A percentile compares a stretch with the other conserved stretches of the same genome.
These are phyloP conservation scores for Ceriagrion tenellum DNA, from an alignment of 2,888 invertebrate genomes.

Conservation along the genomic window DNA sequence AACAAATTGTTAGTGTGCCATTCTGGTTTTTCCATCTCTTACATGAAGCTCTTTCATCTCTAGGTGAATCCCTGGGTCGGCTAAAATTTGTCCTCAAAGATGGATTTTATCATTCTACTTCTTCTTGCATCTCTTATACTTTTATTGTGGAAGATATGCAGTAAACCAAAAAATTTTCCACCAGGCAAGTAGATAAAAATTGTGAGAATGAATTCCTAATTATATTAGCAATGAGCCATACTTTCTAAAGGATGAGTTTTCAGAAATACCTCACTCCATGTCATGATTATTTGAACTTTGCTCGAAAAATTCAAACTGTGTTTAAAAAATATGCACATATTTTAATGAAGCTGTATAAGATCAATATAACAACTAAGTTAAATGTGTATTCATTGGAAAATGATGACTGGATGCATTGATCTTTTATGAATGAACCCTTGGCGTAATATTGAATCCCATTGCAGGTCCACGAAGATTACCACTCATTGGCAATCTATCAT, in stretches of 20 bases:
- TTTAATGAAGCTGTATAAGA: too few species aligned
- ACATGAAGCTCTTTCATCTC: background rate
- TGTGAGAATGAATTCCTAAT: too few species aligned
- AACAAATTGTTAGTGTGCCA: too few species aligned
- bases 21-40: too few species aligned
- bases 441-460: background rate
- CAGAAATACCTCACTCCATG: too few species aligned
- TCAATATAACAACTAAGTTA: too few species aligned
- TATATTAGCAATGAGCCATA: too few species aligned
- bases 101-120: background rate
- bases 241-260: too few species aligned
- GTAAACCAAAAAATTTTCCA: conserved; percentile 10
- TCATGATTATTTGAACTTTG: too few species aligned
- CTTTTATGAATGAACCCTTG: background rate
- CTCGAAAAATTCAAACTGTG: too few species aligned
- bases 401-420: background rate
- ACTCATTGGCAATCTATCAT: background rate
- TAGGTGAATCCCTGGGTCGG: background rate
- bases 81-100: background rate
- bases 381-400: background rate
- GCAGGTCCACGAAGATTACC: background rate
- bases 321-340: too few species aligned
- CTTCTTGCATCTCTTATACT: background rate
- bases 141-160: background rate
- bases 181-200: background rate